Conservation (phyloP, 1,140 invertebrate species). For the Steinernema feltiae region DNA sequence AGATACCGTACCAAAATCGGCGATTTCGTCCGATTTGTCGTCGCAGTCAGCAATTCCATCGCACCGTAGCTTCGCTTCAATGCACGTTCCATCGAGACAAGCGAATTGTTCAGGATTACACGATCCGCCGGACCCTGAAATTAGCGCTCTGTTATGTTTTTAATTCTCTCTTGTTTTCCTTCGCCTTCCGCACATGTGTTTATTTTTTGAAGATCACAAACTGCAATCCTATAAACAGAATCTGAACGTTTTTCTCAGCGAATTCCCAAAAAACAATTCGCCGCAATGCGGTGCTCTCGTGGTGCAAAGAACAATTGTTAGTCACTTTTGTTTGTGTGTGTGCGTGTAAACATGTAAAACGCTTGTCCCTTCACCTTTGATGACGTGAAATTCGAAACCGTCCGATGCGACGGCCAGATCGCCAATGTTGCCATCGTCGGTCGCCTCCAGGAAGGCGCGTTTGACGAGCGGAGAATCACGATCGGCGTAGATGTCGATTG, state of each 20-base stretch:
- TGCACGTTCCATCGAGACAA: constrained; percentile 16
- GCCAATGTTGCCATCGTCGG: constrained; percentile 31
- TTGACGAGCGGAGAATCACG: constrained; percentile 22
- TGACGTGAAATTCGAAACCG: constrained; percentile 33
- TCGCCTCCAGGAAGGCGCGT: constrained; percentile 19
- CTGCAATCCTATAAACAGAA: not conserved
- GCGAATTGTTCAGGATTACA: constrained; percentile 6
- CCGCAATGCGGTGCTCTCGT: not conserved
- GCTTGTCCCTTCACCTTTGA: constrained; percentile 23
- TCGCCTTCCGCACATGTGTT: not conserved
- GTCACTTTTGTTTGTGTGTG: not conserved
- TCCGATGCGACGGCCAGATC: constrained; percentile 28
- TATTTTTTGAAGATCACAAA: not conserved
- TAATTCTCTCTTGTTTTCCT: not conserved
- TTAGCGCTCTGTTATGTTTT: not conserved
- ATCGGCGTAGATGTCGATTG: constrained; percentile 32
- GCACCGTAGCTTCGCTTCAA: not conserved
- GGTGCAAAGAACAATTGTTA: not conserved
- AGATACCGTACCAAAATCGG: not conserved
- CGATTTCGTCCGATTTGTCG: not conserved
- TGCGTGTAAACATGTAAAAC: constrained; percentile 7
- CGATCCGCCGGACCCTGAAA: not conserved
- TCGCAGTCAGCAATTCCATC: constrained; percentile 5
- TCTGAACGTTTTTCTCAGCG: not conserved
- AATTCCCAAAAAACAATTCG: not conserved